A percentile compares a stretch with the other conserved stretches of the same genome.
Evolutionary conservation across 2,797 vertebrate genomes (phyloP).

Genomic region (Galago senegalensis): DNA sequence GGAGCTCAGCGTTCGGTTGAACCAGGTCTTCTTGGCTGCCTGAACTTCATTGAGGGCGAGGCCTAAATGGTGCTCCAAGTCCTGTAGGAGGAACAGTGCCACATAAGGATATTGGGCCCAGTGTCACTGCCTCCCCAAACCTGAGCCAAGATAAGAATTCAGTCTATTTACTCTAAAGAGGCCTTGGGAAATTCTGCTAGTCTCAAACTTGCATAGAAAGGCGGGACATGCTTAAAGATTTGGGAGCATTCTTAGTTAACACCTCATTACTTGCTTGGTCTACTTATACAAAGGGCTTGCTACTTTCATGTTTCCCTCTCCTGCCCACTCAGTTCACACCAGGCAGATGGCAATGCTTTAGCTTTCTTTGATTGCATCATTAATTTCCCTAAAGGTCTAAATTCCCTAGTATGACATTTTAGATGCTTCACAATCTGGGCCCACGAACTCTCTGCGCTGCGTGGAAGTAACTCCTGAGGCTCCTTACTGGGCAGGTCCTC

Average conservation of each 20-base stretch:
- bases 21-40: conserved; percentile 99
- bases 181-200: neutral
- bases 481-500: neutral
- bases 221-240: neutral
- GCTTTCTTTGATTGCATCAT: neutral
- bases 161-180: neutral
- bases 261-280: neutral
- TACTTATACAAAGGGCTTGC: neutral
- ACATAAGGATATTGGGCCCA: neutral
- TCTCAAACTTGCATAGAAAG: neutral
- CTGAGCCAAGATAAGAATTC: neutral
- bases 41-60: conserved; percentile 98
- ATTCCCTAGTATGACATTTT: neutral
- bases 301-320: neutral
- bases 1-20: conserved; percentile 98
- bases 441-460: too few relatives aligned
- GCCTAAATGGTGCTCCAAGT: conserved; percentile 98
- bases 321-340: neutral
- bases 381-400: neutral
- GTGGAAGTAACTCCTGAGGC: neutral
- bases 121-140: neutral
- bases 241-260: neutral
- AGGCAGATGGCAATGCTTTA: neutral
- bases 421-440: neutral
- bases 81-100: conserved; percentile 88